Percentiles rank a stretch among this genome's conserved stretches.
These are phyloP conservation scores for Zapornia atra DNA, from an alignment of 2,113 vertebrate genomes.

Conservation along the genomic window DNA sequence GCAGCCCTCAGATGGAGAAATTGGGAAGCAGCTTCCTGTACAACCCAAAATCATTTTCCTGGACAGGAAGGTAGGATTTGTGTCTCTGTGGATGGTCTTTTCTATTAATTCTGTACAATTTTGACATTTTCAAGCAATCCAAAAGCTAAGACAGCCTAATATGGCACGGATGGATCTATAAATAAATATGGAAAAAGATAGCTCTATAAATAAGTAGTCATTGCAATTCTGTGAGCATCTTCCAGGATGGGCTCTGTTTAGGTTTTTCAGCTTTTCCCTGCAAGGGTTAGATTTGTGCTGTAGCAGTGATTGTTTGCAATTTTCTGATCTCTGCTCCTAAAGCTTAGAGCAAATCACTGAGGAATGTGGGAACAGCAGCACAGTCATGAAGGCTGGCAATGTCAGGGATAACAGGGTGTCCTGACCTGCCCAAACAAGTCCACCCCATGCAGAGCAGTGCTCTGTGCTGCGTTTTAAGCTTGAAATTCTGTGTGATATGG, in stretches of 20 bases:
- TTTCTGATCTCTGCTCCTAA: not conserved
- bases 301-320: not conserved
- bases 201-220: not conserved
- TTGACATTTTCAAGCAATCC: not conserved
- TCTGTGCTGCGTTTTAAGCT: not conserved
- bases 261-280: not conserved
- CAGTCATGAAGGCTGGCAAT: not conserved
- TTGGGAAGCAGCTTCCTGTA: constrained; percentile 62
- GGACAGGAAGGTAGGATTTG: constrained; percentile 68
- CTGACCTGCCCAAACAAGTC: not conserved
- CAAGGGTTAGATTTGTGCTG: not conserved
- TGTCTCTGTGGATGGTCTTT: not conserved
- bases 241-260: not conserved
- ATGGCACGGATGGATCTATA: no score
- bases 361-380: not conserved
- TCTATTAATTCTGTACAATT: not conserved
- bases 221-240: not conserved
- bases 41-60: constrained; percentile 75
- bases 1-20: constrained; percentile 76
- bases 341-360: not conserved
- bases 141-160: not conserved
- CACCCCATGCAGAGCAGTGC: not conserved
- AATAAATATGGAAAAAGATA: not conserved
- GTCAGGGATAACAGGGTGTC: not conserved
- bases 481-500: not conserved